A percentile compares a stretch with the other conserved stretches of the same genome.
Conservation (phyloP, 2,888 invertebrate species). For the Leptopilina myrica region DNA sequence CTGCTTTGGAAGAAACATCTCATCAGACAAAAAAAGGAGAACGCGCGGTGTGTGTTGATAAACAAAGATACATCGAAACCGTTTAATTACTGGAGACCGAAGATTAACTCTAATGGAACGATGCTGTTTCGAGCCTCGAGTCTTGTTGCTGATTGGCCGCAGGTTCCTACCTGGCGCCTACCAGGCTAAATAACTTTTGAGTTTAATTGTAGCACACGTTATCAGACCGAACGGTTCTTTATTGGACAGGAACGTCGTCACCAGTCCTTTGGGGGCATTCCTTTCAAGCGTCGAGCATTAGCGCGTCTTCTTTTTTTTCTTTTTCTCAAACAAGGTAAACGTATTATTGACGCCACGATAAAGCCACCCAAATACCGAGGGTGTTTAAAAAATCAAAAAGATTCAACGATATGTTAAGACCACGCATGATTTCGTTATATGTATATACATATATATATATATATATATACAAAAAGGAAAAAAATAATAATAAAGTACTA, state of each 20-base stretch:
- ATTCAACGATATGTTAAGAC: slow-evolving; percentile 31
- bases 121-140: slow-evolving; percentile 61
- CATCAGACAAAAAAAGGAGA: slow-evolving; percentile 39
- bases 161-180: slow-evolving; percentile 56
- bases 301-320: slow-evolving; percentile 27
- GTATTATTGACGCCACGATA: slow-evolving; percentile 41
- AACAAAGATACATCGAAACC: slow-evolving; percentile 71
- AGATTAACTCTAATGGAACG: slow-evolving; percentile 74
- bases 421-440: slow-evolving; percentile 15
- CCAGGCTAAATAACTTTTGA: slow-evolving; percentile 56
- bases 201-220: slow-evolving; percentile 57
- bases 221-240: slow-evolving; percentile 57
- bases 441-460: neutral
- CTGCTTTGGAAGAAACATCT: slow-evolving; percentile 43
- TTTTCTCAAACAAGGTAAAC: slow-evolving; percentile 39
- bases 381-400: slow-evolving; percentile 27
- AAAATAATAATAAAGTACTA: neutral
- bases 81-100: slow-evolving; percentile 71
- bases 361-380: slow-evolving; percentile 40
- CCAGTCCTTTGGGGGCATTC: slow-evolving; percentile 41
- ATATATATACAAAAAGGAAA: neutral
- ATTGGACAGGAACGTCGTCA: slow-evolving; percentile 42
- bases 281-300: slow-evolving; percentile 39
- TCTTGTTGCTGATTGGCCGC: slow-evolving; percentile 56
- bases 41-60: slow-evolving; percentile 60